Percentiles rank a stretch among this genome's conserved stretches.
These are phyloP conservation scores for Crotalus horridus DNA, from an alignment of 2,113 vertebrate genomes.

Conservation along the genomic window DNA sequence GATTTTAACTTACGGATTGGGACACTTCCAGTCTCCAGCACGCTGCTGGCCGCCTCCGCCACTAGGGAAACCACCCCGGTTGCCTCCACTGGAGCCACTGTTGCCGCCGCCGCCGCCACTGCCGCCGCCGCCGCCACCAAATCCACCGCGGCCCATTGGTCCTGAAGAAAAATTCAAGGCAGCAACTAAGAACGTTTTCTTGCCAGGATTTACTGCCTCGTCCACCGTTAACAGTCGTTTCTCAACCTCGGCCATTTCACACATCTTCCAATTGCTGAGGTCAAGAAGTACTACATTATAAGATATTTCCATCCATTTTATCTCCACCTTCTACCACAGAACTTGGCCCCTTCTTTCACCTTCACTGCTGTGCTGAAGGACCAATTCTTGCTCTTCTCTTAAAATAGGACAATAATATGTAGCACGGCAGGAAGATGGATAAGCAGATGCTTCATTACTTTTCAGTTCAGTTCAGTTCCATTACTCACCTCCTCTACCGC, in stretches of 20 bases:
- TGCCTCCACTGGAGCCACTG: slow-evolving; percentile 61
- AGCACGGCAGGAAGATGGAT: background rate
- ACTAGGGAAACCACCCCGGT: slow-evolving; percentile 66
- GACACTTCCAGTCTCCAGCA: slow-evolving; percentile 88
- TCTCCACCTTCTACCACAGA: background rate
- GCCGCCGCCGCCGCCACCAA: slow-evolving; percentile 66
- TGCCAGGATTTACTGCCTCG: background rate
- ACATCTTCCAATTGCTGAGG: background rate
- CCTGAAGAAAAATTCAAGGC: slow-evolving; percentile 19
- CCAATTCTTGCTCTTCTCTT: background rate
- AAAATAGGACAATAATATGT: background rate
- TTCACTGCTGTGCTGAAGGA: background rate
- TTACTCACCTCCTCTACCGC: slow-evolving; percentile 61
- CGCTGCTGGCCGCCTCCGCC: slow-evolving; percentile 78
- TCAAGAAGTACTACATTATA: background rate
- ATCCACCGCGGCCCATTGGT: slow-evolving; percentile 82
- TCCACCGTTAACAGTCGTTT: background rate
- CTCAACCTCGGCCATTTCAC: background rate
- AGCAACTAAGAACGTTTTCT: background rate
- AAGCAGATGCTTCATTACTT: background rate
- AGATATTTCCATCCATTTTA: background rate
- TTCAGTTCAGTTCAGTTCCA: background rate
- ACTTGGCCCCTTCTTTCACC: background rate
- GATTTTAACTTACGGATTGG: slow-evolving; percentile 78
- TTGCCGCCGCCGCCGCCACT: slow-evolving; percentile 20